Conservation (phyloP, 2,888 invertebrate genomes). For the Labia minor region DNA sequence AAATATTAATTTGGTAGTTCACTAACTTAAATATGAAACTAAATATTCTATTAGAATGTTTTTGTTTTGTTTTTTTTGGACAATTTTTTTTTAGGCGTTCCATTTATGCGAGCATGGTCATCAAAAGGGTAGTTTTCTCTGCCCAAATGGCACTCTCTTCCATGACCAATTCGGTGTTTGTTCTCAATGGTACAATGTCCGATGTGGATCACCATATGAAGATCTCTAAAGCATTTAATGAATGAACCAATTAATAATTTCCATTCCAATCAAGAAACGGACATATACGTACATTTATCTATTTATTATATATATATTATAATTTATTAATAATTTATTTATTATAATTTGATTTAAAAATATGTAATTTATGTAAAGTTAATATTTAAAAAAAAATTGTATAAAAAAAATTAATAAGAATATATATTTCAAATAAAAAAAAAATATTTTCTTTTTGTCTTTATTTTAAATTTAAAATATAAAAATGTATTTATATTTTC, state of each 20-base stretch:
- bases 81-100: conserved; percentile 48
- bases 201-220: conserved; percentile 48
- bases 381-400: too few species aligned
- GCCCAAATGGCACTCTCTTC: conserved; percentile 53
- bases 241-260: background rate
- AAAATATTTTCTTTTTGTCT: too few species aligned
- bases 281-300: background rate
- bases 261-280: background rate
- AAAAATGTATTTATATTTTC: too few species aligned
- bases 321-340: background rate
- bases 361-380: background rate
- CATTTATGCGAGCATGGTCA: conserved; percentile 50
- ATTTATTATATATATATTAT: background rate
- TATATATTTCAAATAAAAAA: too few species aligned
- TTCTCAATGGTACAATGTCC: conserved; percentile 56
- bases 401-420: too few species aligned
- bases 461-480: too few species aligned
- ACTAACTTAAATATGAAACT: too few species aligned
- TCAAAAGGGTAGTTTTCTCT: conserved; percentile 46
- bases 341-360: background rate
- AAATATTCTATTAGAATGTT: too few species aligned
- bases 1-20: too few species aligned
- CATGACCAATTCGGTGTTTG: conserved; percentile 58
- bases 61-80: too few species aligned
- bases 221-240: conserved; percentile 38